Evolutionary conservation across 1,140 invertebrate species (phyloP), one percentile per base, ranked within the genome.

Genomic region (Saccostrea glomerata): DNA sequence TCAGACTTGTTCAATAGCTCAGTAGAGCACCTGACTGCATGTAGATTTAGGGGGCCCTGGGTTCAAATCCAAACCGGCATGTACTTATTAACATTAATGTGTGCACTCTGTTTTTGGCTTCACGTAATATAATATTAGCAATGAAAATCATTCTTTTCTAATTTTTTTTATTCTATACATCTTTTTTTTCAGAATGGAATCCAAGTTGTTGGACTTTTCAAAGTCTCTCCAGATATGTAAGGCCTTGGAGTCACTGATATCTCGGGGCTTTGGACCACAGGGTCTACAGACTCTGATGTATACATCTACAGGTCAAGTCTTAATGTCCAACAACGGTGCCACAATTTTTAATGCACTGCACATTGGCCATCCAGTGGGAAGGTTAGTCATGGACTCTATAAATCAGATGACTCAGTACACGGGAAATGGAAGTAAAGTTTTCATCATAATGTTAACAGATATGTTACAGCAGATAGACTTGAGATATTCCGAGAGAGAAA

Each of bases 351-450:
- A 86, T n/a, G 30, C 83, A 40, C 12, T 89, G 20, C 86, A 87
- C 58, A 77, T 87, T 23, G 25, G 82, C 17, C 88, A 89, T 87
- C 88, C 88, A 20, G 11, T 87, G n/a, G 88, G 82, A 23, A 89
- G 23, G 54, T 63, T 89, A 20, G 54, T 89, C 0, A 47, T 87
- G 12, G 63, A 89, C 9, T 82, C 88, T n/a, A 60, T 89, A 70
- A 77, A 60, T 63, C 85, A 66, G 40, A 77, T 63, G 55, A 36
- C 84, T 11, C 56, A 77, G 56, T 87, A 60, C 56, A 89, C 86
- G 23, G 86, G 82, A 60, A 86, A 89, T 85, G 86, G 86, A 5
- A 82, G 86, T 82, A 89, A 89, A 73, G 86, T 85, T 6, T 89
- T 85, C 60, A 85, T 89, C 11, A 25, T 87, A 30, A 87, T 84